Conservation (phyloP, 1,140 invertebrate genomes). For the Dysdera silvatica region DNA sequence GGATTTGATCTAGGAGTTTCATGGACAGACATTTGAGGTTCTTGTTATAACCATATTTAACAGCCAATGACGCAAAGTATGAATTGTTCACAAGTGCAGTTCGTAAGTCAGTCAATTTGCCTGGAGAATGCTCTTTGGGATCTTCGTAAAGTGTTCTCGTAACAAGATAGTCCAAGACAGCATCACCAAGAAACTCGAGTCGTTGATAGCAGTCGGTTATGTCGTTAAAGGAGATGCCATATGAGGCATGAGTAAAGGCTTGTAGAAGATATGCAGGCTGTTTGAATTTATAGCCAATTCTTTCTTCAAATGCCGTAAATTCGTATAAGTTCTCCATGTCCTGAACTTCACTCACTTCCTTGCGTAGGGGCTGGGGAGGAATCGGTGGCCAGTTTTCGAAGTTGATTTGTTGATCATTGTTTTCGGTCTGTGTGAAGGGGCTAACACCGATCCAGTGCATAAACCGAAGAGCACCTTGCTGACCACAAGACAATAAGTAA, state of each 20-base stretch:
- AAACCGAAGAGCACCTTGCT: constrained; percentile 53
- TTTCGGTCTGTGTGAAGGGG: not conserved
- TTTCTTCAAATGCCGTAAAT: constrained; percentile 50
- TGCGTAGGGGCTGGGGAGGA: constrained; percentile 8
- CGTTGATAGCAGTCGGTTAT: constrained; percentile 55
- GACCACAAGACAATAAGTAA: constrained; percentile 54
- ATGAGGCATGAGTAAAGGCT: constrained; percentile 53
- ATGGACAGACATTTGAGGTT: constrained; percentile 43
- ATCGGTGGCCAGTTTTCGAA: constrained; percentile 2
- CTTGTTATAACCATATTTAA: constrained; percentile 64
- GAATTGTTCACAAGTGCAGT: constrained; percentile 93
- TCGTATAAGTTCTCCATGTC: not conserved
- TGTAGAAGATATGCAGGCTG: constrained; percentile 48
- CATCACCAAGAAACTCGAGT: constrained; percentile 56
- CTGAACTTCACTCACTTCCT: not conserved
- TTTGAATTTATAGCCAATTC: constrained; percentile 58
- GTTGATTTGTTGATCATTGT: not conserved
- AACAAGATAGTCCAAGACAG: constrained; percentile 74
- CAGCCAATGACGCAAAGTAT: constrained; percentile 79
- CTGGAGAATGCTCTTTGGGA: constrained; percentile 57
- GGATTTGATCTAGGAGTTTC: constrained; percentile 34
- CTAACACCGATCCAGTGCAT: constrained; percentile 57
- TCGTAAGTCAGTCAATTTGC: constrained; percentile 79
- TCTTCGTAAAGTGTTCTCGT: constrained; percentile 78
- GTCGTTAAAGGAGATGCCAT: constrained; percentile 47